Conservation (phyloP, 2,888 invertebrate genomes). For the Marronus borbonicus region DNA sequence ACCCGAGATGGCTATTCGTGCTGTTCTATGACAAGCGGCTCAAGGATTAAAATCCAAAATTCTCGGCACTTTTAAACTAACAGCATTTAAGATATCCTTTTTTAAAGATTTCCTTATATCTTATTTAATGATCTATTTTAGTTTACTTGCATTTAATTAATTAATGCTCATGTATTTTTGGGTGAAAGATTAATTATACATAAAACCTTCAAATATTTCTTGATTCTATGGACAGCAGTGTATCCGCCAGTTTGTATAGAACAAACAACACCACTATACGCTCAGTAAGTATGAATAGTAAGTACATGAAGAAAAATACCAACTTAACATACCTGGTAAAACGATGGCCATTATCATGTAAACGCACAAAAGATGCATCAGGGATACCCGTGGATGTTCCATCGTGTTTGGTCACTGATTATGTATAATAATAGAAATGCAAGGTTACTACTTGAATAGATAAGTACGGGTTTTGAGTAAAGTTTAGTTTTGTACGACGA, state of each 20-base stretch:
- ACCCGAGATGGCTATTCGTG: no score
- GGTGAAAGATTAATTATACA: no score
- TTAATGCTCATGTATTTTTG: no score
- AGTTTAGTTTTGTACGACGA: background rate
- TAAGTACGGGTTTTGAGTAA: background rate
- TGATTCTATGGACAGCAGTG: no score
- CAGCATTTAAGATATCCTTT: no score
- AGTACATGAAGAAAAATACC: conserved; percentile 9
- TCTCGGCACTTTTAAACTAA: no score
- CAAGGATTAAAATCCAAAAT: no score
- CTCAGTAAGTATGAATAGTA: background rate
- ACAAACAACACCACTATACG: background rate
- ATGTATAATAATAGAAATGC: background rate
- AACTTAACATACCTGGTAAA: conserved; percentile 59
- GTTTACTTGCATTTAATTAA: no score
- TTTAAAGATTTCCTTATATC: no score
- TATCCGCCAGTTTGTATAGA: background rate
- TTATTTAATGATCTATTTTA: no score
- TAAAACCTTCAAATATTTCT: no score
- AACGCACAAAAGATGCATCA: conserved; percentile 60
- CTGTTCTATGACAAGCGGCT: no score
- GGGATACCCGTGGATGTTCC: conserved; percentile 23
- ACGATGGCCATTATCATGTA: conserved; percentile 60
- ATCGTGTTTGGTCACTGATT: conserved; percentile 36
- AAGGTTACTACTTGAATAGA: background rate